Percentiles rank a stretch among this genome's conserved stretches.
Evolutionary conservation across 1,140 invertebrate species (phyloP).

Genomic region (Sinonovacula constricta): DNA sequence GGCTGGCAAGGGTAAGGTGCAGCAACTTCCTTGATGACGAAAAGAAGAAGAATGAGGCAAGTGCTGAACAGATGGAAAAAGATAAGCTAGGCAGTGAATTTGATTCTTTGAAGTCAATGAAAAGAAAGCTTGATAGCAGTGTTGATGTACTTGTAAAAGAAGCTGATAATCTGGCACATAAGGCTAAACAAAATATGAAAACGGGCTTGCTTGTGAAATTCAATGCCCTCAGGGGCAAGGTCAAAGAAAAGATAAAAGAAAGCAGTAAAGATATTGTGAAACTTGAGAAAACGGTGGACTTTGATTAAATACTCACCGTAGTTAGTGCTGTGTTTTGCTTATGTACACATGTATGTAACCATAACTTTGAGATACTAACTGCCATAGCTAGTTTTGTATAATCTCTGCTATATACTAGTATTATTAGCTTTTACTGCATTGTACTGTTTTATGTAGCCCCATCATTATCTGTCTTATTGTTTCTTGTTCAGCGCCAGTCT

Average conservation of each 20-base stretch:
- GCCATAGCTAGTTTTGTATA: too few species aligned
- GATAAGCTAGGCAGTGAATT: neutral
- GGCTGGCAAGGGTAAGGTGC: too few species aligned
- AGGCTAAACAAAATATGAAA: constrained; percentile 31
- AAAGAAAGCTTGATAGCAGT: constrained; percentile 31
- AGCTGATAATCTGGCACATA: constrained; percentile 16
- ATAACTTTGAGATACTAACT: too few species aligned
- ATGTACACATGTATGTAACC: too few species aligned
- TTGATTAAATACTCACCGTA: too few species aligned
- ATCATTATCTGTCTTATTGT: constrained; percentile 1
- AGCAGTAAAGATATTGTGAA: constrained; percentile 6
- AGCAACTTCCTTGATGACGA: too few species aligned
- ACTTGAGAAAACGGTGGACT: constrained; percentile 24
- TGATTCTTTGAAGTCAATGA: constrained; percentile 14
- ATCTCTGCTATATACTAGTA: too few species aligned
- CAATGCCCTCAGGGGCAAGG: constrained; percentile 22
- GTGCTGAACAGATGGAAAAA: constrained; percentile 26
- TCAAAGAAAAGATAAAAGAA: constrained; percentile 20
- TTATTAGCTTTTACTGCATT: too few species aligned
- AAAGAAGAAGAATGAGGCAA: constrained; percentile 18
- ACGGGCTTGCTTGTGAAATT: constrained; percentile 18
- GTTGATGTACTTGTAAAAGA: constrained; percentile 21
- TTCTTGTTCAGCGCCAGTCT: neutral
- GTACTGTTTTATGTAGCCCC: too few species aligned
- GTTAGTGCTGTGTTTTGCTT: too few species aligned